These are phyloP conservation scores for Heliconius congener DNA, from an alignment of 1,140 invertebrate genomes.

Conservation along the genomic window DNA sequence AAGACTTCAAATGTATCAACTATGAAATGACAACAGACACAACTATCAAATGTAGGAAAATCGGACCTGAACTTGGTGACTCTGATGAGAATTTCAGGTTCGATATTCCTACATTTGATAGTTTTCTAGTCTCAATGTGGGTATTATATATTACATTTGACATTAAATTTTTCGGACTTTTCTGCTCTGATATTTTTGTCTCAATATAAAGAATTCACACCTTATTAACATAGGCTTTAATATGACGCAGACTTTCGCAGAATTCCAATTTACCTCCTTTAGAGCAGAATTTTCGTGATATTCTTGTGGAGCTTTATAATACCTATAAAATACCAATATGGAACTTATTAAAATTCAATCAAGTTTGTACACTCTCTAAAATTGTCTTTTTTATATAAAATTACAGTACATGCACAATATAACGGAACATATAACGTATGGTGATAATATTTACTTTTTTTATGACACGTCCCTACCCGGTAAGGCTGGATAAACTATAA, in stretches of 20 bases:
- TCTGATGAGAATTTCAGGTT: too few species aligned
- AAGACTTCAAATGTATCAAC: too few species aligned
- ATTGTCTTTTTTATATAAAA: not conserved
- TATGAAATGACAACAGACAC: too few species aligned
- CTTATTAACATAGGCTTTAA: not conserved
- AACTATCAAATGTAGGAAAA: too few species aligned
- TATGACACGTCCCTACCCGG: not conserved
- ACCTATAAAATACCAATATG: not conserved
- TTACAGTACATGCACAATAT: not conserved
- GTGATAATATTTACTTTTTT: not conserved
- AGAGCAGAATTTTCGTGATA: not conserved
- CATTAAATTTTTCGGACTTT: not conserved
- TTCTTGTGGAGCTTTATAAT: too few species aligned
- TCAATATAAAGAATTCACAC: not conserved
- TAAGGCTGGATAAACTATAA: not conserved
- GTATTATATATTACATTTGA: too few species aligned
- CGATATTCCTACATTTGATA: too few species aligned
- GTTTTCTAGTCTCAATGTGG: too few species aligned
- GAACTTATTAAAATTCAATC: not conserved
- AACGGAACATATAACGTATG: too few species aligned
- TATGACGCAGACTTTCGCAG: not conserved
- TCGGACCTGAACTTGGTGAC: too few species aligned
- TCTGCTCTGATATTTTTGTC: not conserved
- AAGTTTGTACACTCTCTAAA: not conserved
- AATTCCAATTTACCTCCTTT: constrained; percentile 9